These are phyloP conservation scores for Hippasteria phrygiana DNA, from an alignment of 53 echinoderm and acorn worm genomes.

Conservation along the genomic window DNA sequence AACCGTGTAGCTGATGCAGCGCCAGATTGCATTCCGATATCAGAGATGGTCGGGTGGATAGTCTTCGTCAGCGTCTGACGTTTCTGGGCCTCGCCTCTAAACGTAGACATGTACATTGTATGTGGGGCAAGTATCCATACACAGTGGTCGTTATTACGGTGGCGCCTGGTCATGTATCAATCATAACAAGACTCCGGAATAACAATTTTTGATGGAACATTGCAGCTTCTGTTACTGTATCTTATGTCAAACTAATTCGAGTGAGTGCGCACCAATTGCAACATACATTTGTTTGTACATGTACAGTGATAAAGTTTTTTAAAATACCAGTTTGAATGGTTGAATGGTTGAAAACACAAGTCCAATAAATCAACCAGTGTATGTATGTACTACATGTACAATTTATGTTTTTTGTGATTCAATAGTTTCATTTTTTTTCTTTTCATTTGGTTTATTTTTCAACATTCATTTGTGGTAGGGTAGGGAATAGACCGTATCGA, in stretches of 20 bases:
- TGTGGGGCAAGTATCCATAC: background rate
- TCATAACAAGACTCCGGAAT: background rate
- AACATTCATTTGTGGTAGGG: too few relatives aligned
- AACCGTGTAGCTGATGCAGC: background rate
- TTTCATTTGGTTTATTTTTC: too few relatives aligned
- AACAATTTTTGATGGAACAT: background rate
- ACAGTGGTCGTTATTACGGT: too few relatives aligned
- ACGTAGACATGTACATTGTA: background rate
- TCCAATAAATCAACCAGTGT: too few relatives aligned
- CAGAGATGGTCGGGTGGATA: slow-evolving; percentile 5
- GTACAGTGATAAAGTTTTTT: too few relatives aligned
- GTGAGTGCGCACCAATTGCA: background rate
- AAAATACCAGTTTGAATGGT: too few relatives aligned
- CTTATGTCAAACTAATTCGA: background rate
- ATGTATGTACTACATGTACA: too few relatives aligned
- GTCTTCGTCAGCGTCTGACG: background rate
- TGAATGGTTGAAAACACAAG: too few relatives aligned
- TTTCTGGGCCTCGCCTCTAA: background rate
- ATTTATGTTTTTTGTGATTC: too few relatives aligned
- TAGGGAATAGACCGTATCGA: too few relatives aligned
- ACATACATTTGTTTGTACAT: background rate
- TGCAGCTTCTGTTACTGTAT: background rate
- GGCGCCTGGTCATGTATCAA: too few relatives aligned
- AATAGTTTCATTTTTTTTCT: too few relatives aligned
- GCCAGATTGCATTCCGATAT: slow-evolving; percentile 31